These are phyloP conservation scores for Pogonocichla stellata DNA, from an alignment of 2,113 vertebrate genomes.

Conservation along the genomic window DNA sequence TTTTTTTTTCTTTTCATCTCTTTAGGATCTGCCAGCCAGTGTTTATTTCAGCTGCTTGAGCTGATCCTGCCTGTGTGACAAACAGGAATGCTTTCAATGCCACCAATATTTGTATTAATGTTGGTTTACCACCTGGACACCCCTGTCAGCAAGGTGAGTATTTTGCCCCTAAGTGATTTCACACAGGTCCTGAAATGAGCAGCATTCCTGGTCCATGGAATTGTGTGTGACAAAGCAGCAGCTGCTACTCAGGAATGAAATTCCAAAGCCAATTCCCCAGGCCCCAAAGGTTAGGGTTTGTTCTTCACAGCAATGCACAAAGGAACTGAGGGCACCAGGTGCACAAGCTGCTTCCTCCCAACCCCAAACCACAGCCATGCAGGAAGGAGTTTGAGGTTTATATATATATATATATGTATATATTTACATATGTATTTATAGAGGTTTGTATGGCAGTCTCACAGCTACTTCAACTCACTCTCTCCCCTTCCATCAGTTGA, in stretches of 20 bases:
- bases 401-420: background rate
- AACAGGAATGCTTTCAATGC: background rate
- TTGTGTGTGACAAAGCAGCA: background rate
- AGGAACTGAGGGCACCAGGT: background rate
- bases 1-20: background rate
- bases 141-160: background rate
- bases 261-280: background rate
- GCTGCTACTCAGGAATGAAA: background rate
- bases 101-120: background rate
- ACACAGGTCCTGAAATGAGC: background rate
- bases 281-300: background rate
- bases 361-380: rapidly evolving
- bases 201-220: background rate
- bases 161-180: background rate
- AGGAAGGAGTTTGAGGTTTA: background rate
- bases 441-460: background rate
- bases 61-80: background rate
- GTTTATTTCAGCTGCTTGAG: background rate
- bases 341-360: background rate
- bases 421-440: background rate
- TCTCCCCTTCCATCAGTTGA: background rate
- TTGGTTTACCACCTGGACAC: background rate
- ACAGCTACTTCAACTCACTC: background rate
- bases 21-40: background rate
- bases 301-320: background rate